Base-by-base conservation (phyloP, 2,113 vertebrate genomes). In the Amblyornis subalaris region DNA sequence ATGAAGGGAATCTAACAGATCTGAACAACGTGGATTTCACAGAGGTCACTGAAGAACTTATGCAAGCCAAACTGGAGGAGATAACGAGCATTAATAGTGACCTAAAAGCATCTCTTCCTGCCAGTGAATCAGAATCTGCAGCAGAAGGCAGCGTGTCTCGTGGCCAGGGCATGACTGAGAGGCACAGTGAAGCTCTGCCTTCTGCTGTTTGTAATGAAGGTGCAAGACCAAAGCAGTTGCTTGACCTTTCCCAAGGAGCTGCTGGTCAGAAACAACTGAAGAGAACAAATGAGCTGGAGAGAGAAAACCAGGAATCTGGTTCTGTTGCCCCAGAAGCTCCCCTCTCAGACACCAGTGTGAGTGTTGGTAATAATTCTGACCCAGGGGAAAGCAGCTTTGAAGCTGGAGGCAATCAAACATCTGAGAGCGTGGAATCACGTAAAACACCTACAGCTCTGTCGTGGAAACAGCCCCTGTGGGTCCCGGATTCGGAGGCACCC, bases 401-500 rank as follows among this genome's bases (percentile, higher is more conserved):
- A 50, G 95, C 90, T 57, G 98, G 97, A 69, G 97, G 98, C 35
- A 97, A 85, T 58, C 97, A 98, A 15, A 90, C 78, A 13, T 33
- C 65, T 60, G 74, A 83, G 75, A 85, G 55, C 2, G 5, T 57
- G n/a, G 96, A 97, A 26, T 36, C 94, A 7, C 72, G 26, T 76
- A 35, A 90, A 53, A 60, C 62, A 21, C 90, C 95, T 25, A 64
- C 97, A 54, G 76, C 97, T 80, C 94, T 98, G 53, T 98, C 98
- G 3, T 96, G 96, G 90, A 98, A 98, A 71, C 99, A 99, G 69
- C 99, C 99, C 2, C 70, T 98, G 6, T 99, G 99, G 99, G 97
- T 99, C 61, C 99, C 99, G 4, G 99, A 99, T 93, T 98, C 99
- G 17, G 98, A 99, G 93, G 99, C 99, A 83, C 99, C 99, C 58